Evolutionary conservation across 2,888 invertebrate genomes (phyloP), one percentile per base, ranked within the genome.

Genomic region (Megamerina dolium): DNA sequence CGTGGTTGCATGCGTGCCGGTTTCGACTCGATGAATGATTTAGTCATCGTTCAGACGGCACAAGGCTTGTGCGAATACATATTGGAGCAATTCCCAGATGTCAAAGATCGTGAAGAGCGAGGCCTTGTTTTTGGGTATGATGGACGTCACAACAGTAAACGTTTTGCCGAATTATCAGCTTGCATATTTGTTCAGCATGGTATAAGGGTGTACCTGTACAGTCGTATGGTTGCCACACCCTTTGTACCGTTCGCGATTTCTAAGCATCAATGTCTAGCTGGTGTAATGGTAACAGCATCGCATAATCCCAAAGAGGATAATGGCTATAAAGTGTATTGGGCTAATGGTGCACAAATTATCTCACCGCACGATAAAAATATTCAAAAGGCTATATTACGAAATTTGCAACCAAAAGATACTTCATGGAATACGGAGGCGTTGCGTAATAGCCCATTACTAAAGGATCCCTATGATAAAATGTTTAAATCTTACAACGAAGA

Each of bases 271-370:
- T 86, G 87, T 42, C 81, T 83, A 2, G 88, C 85, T 29, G 95
- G 95, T 0, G 80, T 95, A 5, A 93, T 95, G 89, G 81, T 95
- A 5, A 96, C 95, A 0, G 95, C 95, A 0, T 94, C 93, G 0
- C 95, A 95, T 63, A 95, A 95, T 73, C 95, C 94, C 0, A 92
- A 90, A 65, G 83, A 92, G 20, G 94, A 96, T 64, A 95, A 95
- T 65, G 95, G 95, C 2, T 99, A 96, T 64, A 99, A 99, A 75
- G 95, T 95, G 5, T 99, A 96, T 68, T 95, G 93, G 85, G 75
- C 78, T 8, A 97, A 96, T 70, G 93, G 95, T 1, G 85, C 92
- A 6, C 99, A 97, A 80, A 95, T 99, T 49, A 85, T 93, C 47
- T 70, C 88, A 0, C 99, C 99, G 0, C 87, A 87, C 52, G 99